phyloP scores from a whole-genome alignment of 2,888 invertebrate genomes.

The Chrysotoxum bicinctum region DNA sequence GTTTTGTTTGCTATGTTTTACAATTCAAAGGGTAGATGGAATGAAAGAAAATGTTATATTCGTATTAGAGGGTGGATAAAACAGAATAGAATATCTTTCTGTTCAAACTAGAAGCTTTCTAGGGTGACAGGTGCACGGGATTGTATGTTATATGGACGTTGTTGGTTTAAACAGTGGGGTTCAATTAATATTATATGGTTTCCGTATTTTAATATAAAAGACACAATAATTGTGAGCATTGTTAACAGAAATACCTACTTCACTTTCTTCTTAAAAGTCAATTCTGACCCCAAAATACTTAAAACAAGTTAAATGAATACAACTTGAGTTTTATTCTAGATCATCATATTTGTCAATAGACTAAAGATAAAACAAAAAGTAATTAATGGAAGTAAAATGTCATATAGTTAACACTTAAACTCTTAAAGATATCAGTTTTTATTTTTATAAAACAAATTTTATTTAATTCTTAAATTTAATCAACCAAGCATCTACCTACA shows the following conservation, averaged over 20 bases:
- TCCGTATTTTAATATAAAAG: no score
- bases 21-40: slow-evolving; percentile 26
- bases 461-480: no score
- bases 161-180: not conserved
- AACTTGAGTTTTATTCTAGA: no score
- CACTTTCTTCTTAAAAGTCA: not conserved
- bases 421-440: no score
- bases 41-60: slow-evolving; percentile 15
- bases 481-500: no score
- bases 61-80: slow-evolving; percentile 13
- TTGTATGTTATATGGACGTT: not conserved
- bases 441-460: no score
- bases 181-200: not conserved
- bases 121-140: slow-evolving; percentile 3
- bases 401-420: no score
- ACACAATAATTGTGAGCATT: not conserved
- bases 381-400: no score
- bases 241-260: not conserved
- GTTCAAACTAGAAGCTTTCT: not conserved
- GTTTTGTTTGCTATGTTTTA: slow-evolving; percentile 38
- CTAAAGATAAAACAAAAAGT: no score
- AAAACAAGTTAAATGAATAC: not conserved
- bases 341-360: no score
- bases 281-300: not conserved
- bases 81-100: slow-evolving; percentile 30